phyloP scores from a whole-genome alignment of 2,888 invertebrate genomes.

The Nomada fabriciana region DNA sequence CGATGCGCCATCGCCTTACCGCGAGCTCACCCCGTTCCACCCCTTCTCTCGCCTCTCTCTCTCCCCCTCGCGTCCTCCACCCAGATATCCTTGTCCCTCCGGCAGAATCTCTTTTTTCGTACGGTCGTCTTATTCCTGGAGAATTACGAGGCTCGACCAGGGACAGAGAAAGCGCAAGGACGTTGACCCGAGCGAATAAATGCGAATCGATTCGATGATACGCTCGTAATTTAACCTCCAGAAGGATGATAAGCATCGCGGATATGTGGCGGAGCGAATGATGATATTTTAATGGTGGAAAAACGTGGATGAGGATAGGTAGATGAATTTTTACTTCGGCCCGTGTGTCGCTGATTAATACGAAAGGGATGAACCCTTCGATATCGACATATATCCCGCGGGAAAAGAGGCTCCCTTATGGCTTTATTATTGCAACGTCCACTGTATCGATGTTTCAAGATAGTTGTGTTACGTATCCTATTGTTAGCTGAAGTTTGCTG shows the following conservation, averaged over 20 bases:
- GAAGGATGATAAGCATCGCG: slow-evolving; percentile 52
- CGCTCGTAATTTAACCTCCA: slow-evolving; percentile 62
- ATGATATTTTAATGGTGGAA: slow-evolving; percentile 55
- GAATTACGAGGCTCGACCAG: slow-evolving; percentile 58
- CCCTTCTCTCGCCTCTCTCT: slow-evolving; percentile 25
- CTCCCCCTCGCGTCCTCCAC: slow-evolving; percentile 6
- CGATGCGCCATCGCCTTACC: slow-evolving; percentile 20
- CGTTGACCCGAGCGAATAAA: slow-evolving; percentile 60
- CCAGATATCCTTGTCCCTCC: slow-evolving; percentile 15
- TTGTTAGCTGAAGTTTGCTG: neutral
- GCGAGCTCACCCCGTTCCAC: slow-evolving; percentile 35
- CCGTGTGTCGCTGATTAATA: neutral
- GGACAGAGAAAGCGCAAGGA: slow-evolving; percentile 20
- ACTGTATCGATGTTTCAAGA: too few relatives aligned
- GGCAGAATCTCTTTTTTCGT: slow-evolving; percentile 48
- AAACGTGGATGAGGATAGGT: slow-evolving; percentile 16
- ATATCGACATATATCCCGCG: neutral
- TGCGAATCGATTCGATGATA: slow-evolving; percentile 60
- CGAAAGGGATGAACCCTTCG: too few relatives aligned
- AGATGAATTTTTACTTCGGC: slow-evolving; percentile 7
- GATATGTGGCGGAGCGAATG: slow-evolving; percentile 27
- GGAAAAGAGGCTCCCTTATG: neutral
- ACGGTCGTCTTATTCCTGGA: slow-evolving; percentile 59
- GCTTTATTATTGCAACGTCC: neutral
- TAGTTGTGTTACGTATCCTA: too few relatives aligned